Evolutionary conservation across 1,140 invertebrate genomes (phyloP).

Genomic region (Aphelenchoides besseyi): DNA sequence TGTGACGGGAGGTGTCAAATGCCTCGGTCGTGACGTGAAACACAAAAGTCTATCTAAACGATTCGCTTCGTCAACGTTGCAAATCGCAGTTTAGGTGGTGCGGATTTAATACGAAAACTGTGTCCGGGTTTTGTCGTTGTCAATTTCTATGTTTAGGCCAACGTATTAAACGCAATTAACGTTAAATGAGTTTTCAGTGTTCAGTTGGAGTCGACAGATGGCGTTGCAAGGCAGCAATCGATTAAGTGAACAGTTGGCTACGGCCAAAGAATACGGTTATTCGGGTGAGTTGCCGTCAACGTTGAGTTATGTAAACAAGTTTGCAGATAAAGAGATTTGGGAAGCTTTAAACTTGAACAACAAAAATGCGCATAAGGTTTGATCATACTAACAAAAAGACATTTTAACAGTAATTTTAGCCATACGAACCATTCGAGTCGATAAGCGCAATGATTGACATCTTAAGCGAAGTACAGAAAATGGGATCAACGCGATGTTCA

Average conservation of each 20-base stretch:
- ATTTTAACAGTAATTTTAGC: conserved; percentile 17
- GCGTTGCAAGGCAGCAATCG: conserved; percentile 10
- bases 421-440: conserved; percentile 30
- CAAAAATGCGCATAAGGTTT: conserved; percentile 26
- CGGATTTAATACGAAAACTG: too few relatives aligned
- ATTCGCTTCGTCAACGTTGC: too few relatives aligned
- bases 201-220: conserved; percentile 10
- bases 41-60: too few relatives aligned
- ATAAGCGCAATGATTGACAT: conserved; percentile 36
- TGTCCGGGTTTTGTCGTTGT: too few relatives aligned
- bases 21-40: too few relatives aligned
- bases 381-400: conserved; percentile 6
- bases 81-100: too few relatives aligned
- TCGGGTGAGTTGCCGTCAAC: too few relatives aligned
- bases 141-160: too few relatives aligned
- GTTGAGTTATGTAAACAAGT: too few relatives aligned
- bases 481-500: conserved; percentile 1
- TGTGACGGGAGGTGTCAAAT: too few relatives aligned
- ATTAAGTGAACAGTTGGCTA: conserved; percentile 26
- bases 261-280: conserved; percentile 28
- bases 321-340: conserved; percentile 24
- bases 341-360: conserved; percentile 34
- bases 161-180: too few relatives aligned
- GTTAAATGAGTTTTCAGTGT: too few relatives aligned
- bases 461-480: conserved; percentile 31